phyloP scores from a whole-genome alignment of 2,797 vertebrate genomes.

The Amphiprion clarkii region DNA sequence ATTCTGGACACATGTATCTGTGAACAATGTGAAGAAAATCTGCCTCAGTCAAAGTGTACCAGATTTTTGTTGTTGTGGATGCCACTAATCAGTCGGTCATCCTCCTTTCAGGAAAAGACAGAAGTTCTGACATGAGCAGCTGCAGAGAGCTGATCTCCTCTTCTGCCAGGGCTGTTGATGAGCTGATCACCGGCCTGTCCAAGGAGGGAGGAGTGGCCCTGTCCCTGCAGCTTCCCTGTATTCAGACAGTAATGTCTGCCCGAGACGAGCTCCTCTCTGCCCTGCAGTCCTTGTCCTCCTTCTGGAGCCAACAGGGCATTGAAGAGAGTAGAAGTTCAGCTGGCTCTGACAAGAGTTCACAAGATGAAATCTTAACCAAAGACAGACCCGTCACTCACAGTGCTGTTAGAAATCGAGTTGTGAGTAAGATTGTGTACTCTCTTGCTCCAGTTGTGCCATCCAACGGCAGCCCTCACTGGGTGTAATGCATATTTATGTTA shows the following conservation, averaged over 20 bases:
- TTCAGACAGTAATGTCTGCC: conserved; percentile 57
- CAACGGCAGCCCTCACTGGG: conserved; percentile 85
- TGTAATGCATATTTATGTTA: conserved; percentile 76
- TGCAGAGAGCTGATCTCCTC: conserved; percentile 78
- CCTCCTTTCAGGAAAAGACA: conserved; percentile 70
- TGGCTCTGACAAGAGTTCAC: conserved; percentile 42
- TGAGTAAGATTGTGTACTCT: conserved; percentile 73
- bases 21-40: not conserved
- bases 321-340: conserved; percentile 42
- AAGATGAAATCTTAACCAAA: conserved; percentile 40
- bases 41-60: not conserved
- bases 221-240: conserved; percentile 56
- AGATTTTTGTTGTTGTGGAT: not conserved
- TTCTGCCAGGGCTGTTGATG: conserved; percentile 76
- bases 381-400: conserved; percentile 25
- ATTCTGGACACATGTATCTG: too few relatives aligned
- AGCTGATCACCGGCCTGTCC: conserved; percentile 69
- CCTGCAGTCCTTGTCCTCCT: conserved; percentile 80
- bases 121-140: conserved; percentile 55
- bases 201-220: conserved; percentile 11
- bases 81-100: conserved; percentile 3
- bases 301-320: conserved; percentile 58
- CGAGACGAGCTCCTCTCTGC: conserved; percentile 81
- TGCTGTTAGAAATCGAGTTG: conserved; percentile 43
- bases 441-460: conserved; percentile 53